phyloP scores from a whole-genome alignment of 2,797 vertebrate genomes.

The Premnoplex brunnescens region DNA sequence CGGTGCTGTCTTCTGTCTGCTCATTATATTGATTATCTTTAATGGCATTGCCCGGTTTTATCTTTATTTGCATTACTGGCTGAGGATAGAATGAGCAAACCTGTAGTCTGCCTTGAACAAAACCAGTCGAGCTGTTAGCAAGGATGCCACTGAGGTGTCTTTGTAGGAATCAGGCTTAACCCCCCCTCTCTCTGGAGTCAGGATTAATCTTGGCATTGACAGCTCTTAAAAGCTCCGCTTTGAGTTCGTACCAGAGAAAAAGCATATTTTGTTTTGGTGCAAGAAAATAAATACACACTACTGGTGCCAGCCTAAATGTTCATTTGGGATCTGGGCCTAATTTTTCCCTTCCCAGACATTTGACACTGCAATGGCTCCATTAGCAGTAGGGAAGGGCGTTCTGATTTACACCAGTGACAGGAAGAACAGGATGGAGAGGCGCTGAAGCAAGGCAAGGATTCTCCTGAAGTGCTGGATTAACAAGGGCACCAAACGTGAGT shows the following conservation, averaged over 20 bases:
- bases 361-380: neutral
- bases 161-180: neutral
- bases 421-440: neutral
- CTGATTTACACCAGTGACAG: slow-evolving; percentile 6
- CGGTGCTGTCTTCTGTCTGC: neutral
- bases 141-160: neutral
- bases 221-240: slow-evolving; percentile 51
- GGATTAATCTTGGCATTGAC: neutral
- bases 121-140: neutral
- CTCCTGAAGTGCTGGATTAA: slow-evolving; percentile 58
- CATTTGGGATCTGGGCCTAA: neutral
- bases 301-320: slow-evolving; percentile 55
- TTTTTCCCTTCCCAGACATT: neutral
- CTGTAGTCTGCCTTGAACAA: neutral
- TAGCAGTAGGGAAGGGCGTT: neutral
- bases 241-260: slow-evolving; percentile 50
- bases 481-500: slow-evolving; percentile 51
- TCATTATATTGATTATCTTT: neutral
- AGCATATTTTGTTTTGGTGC: slow-evolving; percentile 23
- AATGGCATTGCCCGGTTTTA: neutral
- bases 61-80: neutral
- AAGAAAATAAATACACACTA: slow-evolving; percentile 42
- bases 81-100: neutral
- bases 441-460: slow-evolving; percentile 43
- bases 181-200: neutral